Evolutionary conservation across 2,113 vertebrate genomes (phyloP), one percentile per base, ranked within the genome.

Genomic region (Gymnocephalus cernua): DNA sequence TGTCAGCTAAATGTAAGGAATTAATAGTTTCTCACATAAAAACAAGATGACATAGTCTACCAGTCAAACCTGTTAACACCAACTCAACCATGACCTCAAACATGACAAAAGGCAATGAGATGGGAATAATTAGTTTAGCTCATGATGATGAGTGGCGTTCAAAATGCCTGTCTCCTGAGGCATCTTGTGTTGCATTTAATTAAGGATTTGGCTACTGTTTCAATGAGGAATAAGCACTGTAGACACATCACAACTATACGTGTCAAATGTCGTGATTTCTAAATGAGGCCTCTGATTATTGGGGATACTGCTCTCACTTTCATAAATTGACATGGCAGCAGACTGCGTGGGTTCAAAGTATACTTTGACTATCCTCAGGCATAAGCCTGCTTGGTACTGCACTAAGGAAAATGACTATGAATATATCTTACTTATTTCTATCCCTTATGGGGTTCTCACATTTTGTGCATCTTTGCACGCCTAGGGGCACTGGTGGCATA

Each of bases 321-420:
- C 10, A 45, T 6, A 2, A 25, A 71, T 65, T 21, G 11, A 62
- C 56, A 67, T 53, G 63, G 63, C 29, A 66, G 59, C 21, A 64
- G 16, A 73, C 19, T 38, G 29, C 35, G 63, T 57, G 53, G 45
- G 14, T 58, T 80, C 18, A 74, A 74, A 61, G 76, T 47, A 67
- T 18, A 66, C 25, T 56, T 50, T 12, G 14, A 23, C n/a, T 66
- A 18, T 76, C 80, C 53, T 53, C 27, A 53, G 53, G 44, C 9
- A 38, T 23, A 41, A 54, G 12, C 10, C n/a, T 8, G 62, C 45
- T 58, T 27, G 2, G 8, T 12, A 66, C 23, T 59, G 62, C 5
- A n/a, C 21, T 6, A 44, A 65, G 15, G 8, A 77, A 50, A 56
- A 23, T 2, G 1, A 77, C 35, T 23, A 61, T 59, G 11, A 70